These are phyloP conservation scores for Holotrichia oblita DNA, from an alignment of 1,140 invertebrate species.

Conservation along the genomic window DNA sequence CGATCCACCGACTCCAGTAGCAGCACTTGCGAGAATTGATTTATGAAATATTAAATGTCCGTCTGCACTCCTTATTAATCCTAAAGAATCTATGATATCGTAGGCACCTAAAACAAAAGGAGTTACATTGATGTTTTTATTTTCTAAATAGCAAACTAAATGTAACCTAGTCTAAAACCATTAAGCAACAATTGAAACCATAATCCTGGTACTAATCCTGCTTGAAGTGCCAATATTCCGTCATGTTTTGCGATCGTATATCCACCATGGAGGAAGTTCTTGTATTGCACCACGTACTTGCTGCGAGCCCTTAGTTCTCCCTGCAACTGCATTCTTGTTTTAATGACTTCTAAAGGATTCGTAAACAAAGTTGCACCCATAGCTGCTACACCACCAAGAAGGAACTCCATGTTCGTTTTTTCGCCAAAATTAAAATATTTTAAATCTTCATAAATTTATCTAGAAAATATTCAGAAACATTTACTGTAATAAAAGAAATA, in stretches of 20 bases:
- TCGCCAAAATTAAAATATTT: neutral
- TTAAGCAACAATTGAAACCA: conserved; percentile 67
- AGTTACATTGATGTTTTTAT: neutral
- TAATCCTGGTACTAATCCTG: conserved; percentile 85
- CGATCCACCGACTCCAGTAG: conserved; percentile 78
- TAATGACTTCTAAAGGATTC: conserved; percentile 84
- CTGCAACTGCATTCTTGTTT: conserved; percentile 87
- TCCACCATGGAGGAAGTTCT: conserved; percentile 55
- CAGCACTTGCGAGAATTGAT: conserved; percentile 74
- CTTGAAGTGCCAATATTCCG: conserved; percentile 78
- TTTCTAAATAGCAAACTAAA: conserved; percentile 22
- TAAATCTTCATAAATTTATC: neutral
- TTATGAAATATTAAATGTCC: conserved; percentile 74
- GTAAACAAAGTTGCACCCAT: conserved; percentile 63
- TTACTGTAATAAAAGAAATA: too few species aligned
- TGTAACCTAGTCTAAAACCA: conserved; percentile 55
- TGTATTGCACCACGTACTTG: conserved; percentile 62
- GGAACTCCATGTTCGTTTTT: conserved; percentile 53
- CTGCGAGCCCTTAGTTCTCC: conserved; percentile 81
- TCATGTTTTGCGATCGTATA: conserved; percentile 67
- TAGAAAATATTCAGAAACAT: neutral
- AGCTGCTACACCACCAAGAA: conserved; percentile 55
- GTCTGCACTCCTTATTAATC: conserved; percentile 72
- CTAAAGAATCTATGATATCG: conserved; percentile 56
- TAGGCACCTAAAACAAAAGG: conserved; percentile 39